phyloP scores from a whole-genome alignment of 30 jellyfish, hydroid and myxozoan genomes.

The Pelagia noctiluca region DNA sequence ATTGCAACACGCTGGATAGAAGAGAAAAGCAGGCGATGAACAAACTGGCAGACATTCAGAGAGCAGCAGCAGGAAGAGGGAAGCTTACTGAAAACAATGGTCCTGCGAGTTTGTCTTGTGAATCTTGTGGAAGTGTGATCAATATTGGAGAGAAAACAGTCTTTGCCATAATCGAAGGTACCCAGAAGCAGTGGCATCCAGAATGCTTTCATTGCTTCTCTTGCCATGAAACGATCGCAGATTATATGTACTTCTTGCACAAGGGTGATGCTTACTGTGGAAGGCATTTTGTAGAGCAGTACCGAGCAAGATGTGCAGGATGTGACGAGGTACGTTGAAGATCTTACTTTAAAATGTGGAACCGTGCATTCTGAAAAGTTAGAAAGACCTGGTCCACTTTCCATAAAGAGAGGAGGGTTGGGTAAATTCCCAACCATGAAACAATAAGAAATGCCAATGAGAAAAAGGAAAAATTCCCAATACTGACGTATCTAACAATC shows the following conservation, averaged over 20 bases:
- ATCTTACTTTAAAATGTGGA: no score
- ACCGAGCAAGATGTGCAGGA: slow-evolving; percentile 84
- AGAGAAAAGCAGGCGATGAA: slow-evolving; percentile 78
- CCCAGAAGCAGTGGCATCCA: slow-evolving; percentile 73
- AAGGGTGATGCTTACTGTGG: slow-evolving; percentile 87
- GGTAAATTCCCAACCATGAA: no score
- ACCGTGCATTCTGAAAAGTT: no score
- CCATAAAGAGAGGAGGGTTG: no score
- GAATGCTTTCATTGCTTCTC: slow-evolving; percentile 76
- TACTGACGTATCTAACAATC: no score
- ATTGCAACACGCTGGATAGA: slow-evolving; percentile 80
- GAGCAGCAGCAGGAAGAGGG: slow-evolving; percentile 88
- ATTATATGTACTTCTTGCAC: slow-evolving; percentile 70
- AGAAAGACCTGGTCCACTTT: no score
- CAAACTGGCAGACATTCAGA: slow-evolving; percentile 40
- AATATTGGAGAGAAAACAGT: slow-evolving; percentile 43
- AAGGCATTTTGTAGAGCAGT: slow-evolving; percentile 89
- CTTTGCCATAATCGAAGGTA: slow-evolving; percentile 23
- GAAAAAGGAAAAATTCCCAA: no score
- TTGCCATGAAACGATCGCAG: slow-evolving; percentile 78
- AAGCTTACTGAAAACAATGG: slow-evolving; percentile 34
- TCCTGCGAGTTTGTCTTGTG: slow-evolving; percentile 52
- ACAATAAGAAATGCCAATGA: no score
- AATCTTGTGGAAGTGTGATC: slow-evolving; percentile 35
- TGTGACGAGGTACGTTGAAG: slow-evolving; percentile 97